Base-by-base conservation (phyloP, 37 sponge, comb jelly and placozoan species). In the Ianthella basta region DNA sequence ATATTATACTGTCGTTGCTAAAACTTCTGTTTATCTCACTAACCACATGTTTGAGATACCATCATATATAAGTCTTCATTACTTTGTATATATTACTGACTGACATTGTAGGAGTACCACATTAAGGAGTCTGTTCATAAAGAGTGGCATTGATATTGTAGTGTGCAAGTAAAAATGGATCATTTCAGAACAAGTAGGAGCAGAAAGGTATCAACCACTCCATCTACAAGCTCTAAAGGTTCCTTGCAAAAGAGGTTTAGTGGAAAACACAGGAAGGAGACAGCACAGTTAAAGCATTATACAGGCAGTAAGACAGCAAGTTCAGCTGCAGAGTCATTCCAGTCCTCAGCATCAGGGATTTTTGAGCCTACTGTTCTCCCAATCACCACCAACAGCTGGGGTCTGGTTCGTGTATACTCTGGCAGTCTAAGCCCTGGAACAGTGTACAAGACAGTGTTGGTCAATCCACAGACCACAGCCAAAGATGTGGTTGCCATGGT, bases 371-470 rank as follows among this genome's bases (percentile, higher is more conserved):
- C 78, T 4, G 40, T 75, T 41, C 25, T 75, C 20, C 78, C 78
- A 41, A 24, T 41, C 0, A 2, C 44, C n/a, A 24, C 78, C 54
- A 40, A 75, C 53, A 75, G 40, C 16, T 75, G 78, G 78, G 54
- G 78, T n/a, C 78, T 75, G 2, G 25, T 75, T 41, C 78, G 78
- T 41, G 78, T 75, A 15, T 41, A 75, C 53, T 23, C 40, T 32
- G 78, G 78, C 10, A 16, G 38, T 36, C 44, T 75, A n/a, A 75
- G 20, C 25, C 78, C 78, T 24, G 78, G 40, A 10, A 75, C 53
- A 36, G 78, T 75, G 20, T 75, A 75, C 78, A 75, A 75, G 37
- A 75, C 78, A 50, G 78, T 75, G 4, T 44, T 75, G 44, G 78
- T 75, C 40, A 75, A 40, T 50, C 54, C 78, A 36, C 41, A 75